These are phyloP conservation scores for Octomys mimax DNA, from an alignment of 2,797 vertebrate genomes.

Conservation along the genomic window DNA sequence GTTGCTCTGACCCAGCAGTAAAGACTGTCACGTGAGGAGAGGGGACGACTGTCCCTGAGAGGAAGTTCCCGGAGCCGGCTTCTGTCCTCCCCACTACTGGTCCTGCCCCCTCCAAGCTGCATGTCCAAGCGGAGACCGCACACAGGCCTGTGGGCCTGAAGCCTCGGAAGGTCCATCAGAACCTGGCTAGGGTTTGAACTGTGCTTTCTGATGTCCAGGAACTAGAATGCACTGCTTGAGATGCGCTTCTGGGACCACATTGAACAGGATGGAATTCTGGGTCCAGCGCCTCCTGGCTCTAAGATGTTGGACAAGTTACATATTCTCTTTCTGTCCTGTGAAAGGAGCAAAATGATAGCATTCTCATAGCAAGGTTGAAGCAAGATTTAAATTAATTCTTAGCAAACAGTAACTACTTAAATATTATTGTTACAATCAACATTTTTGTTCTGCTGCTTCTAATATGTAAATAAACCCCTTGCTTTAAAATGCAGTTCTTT, in stretches of 20 bases:
- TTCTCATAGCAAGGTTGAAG: neutral
- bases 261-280: neutral
- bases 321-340: slow-evolving; percentile 2
- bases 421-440: neutral
- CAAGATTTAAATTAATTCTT: slow-evolving; percentile 48
- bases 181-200: neutral
- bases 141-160: neutral
- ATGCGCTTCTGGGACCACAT: neutral
- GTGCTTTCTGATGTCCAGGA: neutral
- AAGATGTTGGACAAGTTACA: neutral
- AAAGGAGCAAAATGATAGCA: neutral
- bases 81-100: neutral
- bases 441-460: slow-evolving; percentile 6
- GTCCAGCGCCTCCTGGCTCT: neutral
- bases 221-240: neutral
- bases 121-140: neutral
- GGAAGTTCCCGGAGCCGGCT: neutral
- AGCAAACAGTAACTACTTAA: neutral
- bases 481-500: slow-evolving; percentile 35
- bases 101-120: neutral
- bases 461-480: slow-evolving; percentile 24
- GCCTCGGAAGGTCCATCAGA: no score
- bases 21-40: neutral
- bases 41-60: neutral
- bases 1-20: neutral